These are phyloP conservation scores for Oncorhynchus tshawytscha DNA, from an alignment of 2,113 vertebrate genomes.

Conservation along the genomic window DNA sequence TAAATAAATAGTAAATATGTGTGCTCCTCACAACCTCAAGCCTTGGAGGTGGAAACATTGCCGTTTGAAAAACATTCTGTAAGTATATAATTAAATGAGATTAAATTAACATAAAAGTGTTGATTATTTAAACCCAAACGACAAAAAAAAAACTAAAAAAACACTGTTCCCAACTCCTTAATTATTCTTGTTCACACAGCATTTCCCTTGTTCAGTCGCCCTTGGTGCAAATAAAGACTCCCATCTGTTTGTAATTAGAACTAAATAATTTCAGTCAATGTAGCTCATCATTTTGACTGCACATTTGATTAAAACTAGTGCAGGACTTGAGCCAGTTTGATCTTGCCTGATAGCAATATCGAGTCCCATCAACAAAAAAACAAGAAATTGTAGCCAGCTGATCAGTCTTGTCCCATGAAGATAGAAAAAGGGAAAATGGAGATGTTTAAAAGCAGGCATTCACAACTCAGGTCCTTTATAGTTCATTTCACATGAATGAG, in stretches of 20 bases:
- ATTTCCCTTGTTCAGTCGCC: constrained; percentile 96
- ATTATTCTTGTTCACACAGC: constrained; percentile 99
- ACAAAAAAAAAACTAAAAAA: constrained; percentile 59
- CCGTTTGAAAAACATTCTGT: constrained; percentile 82
- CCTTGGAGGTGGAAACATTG: constrained; percentile 30
- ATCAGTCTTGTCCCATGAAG: no score
- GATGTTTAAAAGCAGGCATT: no score
- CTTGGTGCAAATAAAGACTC: constrained; percentile 99
- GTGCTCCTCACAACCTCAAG: constrained; percentile 19
- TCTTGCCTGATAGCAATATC: no score
- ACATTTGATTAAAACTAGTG: constrained; percentile 88
- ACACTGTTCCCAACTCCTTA: constrained; percentile 96
- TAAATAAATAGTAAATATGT: constrained; percentile 14
- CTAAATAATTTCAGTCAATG: constrained; percentile 98
- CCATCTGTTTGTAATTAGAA: constrained; percentile 99
- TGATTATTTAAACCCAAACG: constrained; percentile 88
- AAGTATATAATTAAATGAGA: constrained; percentile 90
- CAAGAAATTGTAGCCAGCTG: no score
- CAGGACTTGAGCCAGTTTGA: no score
- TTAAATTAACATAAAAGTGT: constrained; percentile 95
- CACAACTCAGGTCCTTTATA: constrained; percentile 75
- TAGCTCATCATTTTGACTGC: constrained; percentile 99
- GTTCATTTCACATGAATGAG: constrained; percentile 88
- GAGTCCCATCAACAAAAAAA: no score
- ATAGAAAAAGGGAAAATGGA: no score